Evolutionary conservation across 2,888 invertebrate genomes (phyloP).

Genomic region (Thyatira batis): DNA sequence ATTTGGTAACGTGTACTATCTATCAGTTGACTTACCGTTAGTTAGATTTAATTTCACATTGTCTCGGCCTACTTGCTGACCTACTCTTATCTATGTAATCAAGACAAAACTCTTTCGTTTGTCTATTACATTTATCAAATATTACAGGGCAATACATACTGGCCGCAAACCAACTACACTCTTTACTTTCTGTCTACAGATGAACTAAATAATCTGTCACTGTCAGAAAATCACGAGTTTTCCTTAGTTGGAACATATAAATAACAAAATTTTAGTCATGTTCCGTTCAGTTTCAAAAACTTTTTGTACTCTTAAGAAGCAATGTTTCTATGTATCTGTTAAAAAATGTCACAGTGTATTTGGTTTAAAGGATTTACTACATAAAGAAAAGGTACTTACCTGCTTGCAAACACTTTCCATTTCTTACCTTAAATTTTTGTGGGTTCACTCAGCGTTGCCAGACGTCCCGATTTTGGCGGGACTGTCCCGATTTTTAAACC

Average conservation of each 20-base stretch:
- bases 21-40: too few species aligned
- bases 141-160: neutral
- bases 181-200: neutral
- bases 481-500: too few species aligned
- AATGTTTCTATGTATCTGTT: slow-evolving; percentile 9
- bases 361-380: slow-evolving; percentile 60
- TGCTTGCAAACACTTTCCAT: too few species aligned
- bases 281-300: slow-evolving; percentile 6
- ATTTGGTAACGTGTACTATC: too few species aligned
- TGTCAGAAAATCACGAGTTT: neutral
- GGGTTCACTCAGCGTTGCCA: too few species aligned
- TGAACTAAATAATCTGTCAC: neutral
- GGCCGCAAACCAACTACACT: neutral
- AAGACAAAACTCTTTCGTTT: neutral
- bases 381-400: slow-evolving; percentile 55
- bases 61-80: too few species aligned
- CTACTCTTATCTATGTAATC: too few species aligned
- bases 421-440: too few species aligned
- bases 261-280: slow-evolving; percentile 29
- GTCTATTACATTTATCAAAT: too few species aligned
- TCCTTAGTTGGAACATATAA: neutral
- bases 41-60: too few species aligned
- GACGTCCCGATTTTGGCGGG: too few species aligned
- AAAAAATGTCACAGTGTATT: slow-evolving; percentile 62
- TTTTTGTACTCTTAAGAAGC: neutral